Conservation (phyloP, 2,888 invertebrate genomes). For the Reticulitermes lucifugus region DNA sequence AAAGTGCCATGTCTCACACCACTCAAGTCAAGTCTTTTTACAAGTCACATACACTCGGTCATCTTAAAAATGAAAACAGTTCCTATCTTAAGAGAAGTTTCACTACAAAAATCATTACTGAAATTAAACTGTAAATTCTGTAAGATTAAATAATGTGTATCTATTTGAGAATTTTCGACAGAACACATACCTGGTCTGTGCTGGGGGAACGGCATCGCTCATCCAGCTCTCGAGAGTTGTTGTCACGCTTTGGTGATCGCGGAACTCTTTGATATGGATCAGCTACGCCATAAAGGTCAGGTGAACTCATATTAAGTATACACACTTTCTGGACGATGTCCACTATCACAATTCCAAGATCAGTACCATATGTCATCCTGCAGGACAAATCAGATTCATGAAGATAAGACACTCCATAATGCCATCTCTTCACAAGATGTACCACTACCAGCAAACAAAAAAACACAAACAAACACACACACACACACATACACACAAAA, state of each 20-base stretch:
- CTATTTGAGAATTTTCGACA: no score
- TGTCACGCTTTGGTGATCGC: conserved; percentile 77
- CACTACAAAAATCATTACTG: no score
- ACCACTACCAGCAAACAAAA: no score
- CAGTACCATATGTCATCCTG: conserved; percentile 98
- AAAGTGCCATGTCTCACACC: no score
- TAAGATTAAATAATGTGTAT: not conserved
- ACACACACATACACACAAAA: no score
- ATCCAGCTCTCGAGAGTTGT: conserved; percentile 62
- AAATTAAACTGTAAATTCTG: not conserved
- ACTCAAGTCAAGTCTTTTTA: no score
- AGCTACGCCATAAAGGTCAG: conserved; percentile 90
- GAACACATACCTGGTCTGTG: conserved; percentile 82
- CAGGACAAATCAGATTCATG: conserved; percentile 54
- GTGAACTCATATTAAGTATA: conserved; percentile 88
- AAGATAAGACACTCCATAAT: no score
- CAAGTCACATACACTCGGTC: no score
- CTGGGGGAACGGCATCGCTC: conserved; percentile 81
- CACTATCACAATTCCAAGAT: conserved; percentile 94
- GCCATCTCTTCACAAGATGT: no score
- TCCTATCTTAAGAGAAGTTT: no score
- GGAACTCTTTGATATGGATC: conserved; percentile 88
- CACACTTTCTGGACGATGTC: conserved; percentile 93
- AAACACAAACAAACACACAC: no score
- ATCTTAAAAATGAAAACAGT: no score